Percentiles rank a stretch among this genome's conserved stretches.
These are phyloP conservation scores for Salvator merianae DNA, from an alignment of 2,113 vertebrate species.

Conservation along the genomic window DNA sequence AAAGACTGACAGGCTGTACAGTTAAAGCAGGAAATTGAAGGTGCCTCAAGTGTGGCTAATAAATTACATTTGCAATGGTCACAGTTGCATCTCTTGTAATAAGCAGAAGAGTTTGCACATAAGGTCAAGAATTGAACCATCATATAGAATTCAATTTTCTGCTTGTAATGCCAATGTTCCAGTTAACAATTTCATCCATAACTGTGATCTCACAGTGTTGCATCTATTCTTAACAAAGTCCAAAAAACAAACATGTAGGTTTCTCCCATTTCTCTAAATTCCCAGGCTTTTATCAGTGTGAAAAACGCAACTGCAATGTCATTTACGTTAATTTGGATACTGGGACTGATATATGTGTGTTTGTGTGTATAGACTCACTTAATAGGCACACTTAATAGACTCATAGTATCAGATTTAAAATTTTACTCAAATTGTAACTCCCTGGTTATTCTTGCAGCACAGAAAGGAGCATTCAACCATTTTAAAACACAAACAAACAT, in stretches of 20 bases:
- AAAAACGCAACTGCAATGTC: background rate
- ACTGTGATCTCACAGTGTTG: background rate
- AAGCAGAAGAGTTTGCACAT: background rate
- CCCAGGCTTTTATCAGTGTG: background rate
- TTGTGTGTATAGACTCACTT: background rate
- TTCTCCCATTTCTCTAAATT: background rate
- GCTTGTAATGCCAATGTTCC: background rate
- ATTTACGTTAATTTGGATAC: background rate
- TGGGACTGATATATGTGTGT: background rate
- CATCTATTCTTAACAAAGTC: background rate
- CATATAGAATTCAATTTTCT: slow-evolving; percentile 4
- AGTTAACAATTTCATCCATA: background rate
- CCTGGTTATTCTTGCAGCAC: too few relatives aligned
- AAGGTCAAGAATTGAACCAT: accelerated
- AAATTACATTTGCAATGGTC: background rate
- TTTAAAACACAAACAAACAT: too few relatives aligned
- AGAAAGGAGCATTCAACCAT: too few relatives aligned
- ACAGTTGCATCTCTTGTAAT: background rate
- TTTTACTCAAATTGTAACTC: too few relatives aligned
- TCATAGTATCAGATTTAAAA: too few relatives aligned
- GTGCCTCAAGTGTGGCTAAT: background rate
- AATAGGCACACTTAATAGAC: too few relatives aligned
- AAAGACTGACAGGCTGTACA: slow-evolving; percentile 13
- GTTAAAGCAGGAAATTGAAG: slow-evolving; percentile 11
- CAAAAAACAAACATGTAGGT: background rate